Evolutionary conservation across 2,888 invertebrate species (phyloP), one percentile per base, ranked within the genome.

Genomic region (Mimumesa dahlbomi): DNA sequence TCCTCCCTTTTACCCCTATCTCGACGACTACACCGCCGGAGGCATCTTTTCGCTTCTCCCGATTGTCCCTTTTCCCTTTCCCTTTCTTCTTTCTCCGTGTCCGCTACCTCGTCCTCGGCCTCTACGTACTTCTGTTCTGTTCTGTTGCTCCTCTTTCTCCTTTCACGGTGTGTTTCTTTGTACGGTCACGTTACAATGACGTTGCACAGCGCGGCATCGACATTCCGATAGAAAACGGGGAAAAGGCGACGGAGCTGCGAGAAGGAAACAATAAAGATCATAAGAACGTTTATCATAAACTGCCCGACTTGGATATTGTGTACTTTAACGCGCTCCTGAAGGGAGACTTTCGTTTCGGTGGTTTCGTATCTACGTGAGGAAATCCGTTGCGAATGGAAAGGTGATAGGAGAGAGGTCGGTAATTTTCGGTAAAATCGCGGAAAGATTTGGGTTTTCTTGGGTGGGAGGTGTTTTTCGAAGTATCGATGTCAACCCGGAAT

Each of bases 241-340:
- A 22, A 31, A 16, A 16, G 1, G 34, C 34, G n/a, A 11, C 11
- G 13, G 18, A 13, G 40, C 22, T 36, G 16, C 52, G 42, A 3
- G 25, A 21, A 67, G 70, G 70, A 70, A 67, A 70, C 70, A 70
- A 70, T 70, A 70, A 70, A 61, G 61, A 46, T 49, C 52, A 21
- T 50, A 50, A 25, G 29, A 46, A 52, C 67, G 70, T 70, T 70
- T 67, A 70, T 70, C 70, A 70, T 67, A 61, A 31, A 61, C 52
- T 46, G 25, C 25, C 29, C 29, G 6, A 45, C 45, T n/a, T 52
- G 64, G 40, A 48, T 57, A 56, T 21, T 53, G 34, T 21, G 22
- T 45, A 2, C 42, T 42, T 18, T 16, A 16, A 42, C 14, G 2
- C 16, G 9, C 16, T 7, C 2, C 16, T 34, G 11, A 34, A 34